Conservation (phyloP, 2,888 invertebrate genomes). For the Ennomos fuscantarius region DNA sequence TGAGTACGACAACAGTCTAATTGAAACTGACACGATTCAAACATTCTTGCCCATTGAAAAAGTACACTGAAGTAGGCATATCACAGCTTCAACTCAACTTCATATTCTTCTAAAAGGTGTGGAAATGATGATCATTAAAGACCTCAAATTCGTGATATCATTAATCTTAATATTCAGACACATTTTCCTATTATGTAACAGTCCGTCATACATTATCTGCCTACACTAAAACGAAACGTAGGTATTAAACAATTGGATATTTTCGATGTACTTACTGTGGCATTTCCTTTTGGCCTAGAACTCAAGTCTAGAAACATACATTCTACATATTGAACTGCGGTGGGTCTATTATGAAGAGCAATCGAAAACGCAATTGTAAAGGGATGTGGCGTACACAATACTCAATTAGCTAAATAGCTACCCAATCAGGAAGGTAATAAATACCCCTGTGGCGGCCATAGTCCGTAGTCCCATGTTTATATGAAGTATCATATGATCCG, state of each 20-base stretch:
- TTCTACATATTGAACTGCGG: too few relatives aligned
- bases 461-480: background rate
- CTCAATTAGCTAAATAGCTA: slow-evolving; percentile 3
- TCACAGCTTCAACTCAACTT: too few relatives aligned
- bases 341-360: too few relatives aligned
- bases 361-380: background rate
- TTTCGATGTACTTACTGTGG: slow-evolving; percentile 1
- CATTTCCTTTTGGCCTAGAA: slow-evolving; percentile 12
- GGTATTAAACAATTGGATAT: slow-evolving; percentile 1
- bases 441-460: slow-evolving; percentile 2
- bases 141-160: slow-evolving; percentile 15
- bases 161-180: slow-evolving; percentile 17
- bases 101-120: too few relatives aligned
- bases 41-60: too few relatives aligned
- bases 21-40: too few relatives aligned
- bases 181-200: slow-evolving; percentile 10
- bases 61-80: too few relatives aligned
- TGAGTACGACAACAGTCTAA: background rate
- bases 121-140: background rate
- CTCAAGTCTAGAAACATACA: background rate
- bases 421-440: slow-evolving; percentile 23
- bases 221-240: slow-evolving; percentile 14
- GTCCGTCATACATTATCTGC: slow-evolving; percentile 15
- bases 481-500: slow-evolving; percentile 12
- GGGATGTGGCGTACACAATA: background rate